These are phyloP conservation scores for Acleris literana DNA, from an alignment of 2,888 invertebrate species.

Conservation along the genomic window DNA sequence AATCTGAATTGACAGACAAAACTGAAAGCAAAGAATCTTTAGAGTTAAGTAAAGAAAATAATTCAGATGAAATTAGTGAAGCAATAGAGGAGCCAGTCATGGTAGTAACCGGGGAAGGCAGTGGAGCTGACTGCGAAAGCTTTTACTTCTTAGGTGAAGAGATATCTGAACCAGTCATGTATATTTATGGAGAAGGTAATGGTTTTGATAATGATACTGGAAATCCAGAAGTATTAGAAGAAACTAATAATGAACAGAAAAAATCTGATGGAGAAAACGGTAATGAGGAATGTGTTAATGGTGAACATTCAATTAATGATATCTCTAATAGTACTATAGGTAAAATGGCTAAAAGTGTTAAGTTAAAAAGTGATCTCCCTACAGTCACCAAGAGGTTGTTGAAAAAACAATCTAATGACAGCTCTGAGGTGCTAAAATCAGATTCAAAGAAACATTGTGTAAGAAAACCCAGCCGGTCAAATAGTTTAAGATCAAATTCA, in stretches of 20 bases:
- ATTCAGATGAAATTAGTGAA: conserved; percentile 76
- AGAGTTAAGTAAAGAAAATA: conserved; percentile 38
- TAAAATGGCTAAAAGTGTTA: conserved; percentile 61
- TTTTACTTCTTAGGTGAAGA: conserved; percentile 85
- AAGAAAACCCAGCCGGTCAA: conserved; percentile 63
- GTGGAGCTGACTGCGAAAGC: conserved; percentile 86
- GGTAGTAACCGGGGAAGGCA: conserved; percentile 87
- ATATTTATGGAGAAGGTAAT: conserved; percentile 88
- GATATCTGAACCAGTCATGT: conserved; percentile 88
- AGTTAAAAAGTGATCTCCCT: conserved; percentile 45
- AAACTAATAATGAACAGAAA: conserved; percentile 55
- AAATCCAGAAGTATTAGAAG: conserved; percentile 79
- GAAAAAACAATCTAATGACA: conserved; percentile 72
- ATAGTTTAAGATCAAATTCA: conserved; percentile 56
- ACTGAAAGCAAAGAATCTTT: conserved; percentile 11
- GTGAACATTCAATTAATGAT: conserved; percentile 61
- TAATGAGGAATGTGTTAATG: conserved; percentile 68
- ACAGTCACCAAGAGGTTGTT: conserved; percentile 68
- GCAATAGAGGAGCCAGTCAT: conserved; percentile 89
- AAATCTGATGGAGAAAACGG: conserved; percentile 63
- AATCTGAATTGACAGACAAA: conserved; percentile 31
- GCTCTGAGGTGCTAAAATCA: conserved; percentile 61
- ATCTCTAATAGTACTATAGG: conserved; percentile 56
- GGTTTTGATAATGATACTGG: conserved; percentile 90
- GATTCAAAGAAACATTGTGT: conserved; percentile 76